These are phyloP conservation scores for Oreochromis aureus DNA, from an alignment of 2,113 vertebrate species.

Conservation along the genomic window DNA sequence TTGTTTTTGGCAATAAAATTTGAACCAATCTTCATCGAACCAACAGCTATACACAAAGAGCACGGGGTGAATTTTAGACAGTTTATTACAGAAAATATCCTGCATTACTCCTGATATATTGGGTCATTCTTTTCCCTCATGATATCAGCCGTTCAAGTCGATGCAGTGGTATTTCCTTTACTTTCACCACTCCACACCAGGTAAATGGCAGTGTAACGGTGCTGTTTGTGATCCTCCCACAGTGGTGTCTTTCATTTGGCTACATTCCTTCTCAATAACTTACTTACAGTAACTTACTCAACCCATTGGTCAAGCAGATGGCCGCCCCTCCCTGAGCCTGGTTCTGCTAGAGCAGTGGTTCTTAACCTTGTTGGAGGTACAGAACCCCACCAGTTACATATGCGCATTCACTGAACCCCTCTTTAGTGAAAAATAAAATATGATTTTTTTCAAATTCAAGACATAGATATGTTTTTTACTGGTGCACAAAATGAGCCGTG, in stretches of 20 bases:
- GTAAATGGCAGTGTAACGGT: background rate
- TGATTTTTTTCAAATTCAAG: no score
- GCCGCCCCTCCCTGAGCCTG: no score
- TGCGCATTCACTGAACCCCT: no score
- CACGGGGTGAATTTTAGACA: background rate
- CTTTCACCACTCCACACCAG: background rate
- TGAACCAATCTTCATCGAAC: background rate
- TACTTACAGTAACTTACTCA: background rate
- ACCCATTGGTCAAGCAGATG: background rate
- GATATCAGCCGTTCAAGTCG: background rate
- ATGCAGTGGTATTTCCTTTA: background rate
- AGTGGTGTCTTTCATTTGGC: background rate
- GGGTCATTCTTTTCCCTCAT: background rate
- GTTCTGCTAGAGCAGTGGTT: no score
- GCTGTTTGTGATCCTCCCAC: background rate
- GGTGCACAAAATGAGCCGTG: no score
- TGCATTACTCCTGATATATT: background rate
- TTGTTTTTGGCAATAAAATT: background rate
- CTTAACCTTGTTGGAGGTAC: no score
- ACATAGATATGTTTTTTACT: no score
- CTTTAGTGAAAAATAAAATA: no score
- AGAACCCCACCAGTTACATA: no score
- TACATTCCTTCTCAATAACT: background rate
- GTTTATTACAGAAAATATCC: background rate
- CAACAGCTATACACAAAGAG: background rate